These are phyloP conservation scores for Rhinichthys osculus DNA, from an alignment of 2,797 vertebrate genomes.

Conservation along the genomic window DNA sequence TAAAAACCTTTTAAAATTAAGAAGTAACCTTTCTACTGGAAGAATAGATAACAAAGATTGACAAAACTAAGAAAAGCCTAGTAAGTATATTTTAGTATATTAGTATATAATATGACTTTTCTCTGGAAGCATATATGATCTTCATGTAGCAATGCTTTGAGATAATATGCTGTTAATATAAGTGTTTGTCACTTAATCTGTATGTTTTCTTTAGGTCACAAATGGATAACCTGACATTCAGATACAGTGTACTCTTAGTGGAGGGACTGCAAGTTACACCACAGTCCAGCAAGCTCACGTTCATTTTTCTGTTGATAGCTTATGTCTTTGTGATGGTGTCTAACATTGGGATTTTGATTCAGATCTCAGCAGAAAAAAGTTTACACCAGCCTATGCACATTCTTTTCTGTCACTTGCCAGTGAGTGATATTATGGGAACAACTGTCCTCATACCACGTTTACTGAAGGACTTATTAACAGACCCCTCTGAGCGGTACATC, in stretches of 20 bases:
- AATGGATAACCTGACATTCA: constrained; percentile 66
- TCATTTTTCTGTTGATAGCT: constrained; percentile 59
- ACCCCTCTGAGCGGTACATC: constrained; percentile 48
- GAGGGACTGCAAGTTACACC: constrained; percentile 62
- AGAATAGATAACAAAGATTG: not conserved
- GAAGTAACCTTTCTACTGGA: no score
- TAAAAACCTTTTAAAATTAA: no score
- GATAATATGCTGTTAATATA: not conserved
- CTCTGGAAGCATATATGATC: not conserved
- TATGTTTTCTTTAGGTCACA: not conserved
- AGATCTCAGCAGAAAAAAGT: constrained; percentile 59
- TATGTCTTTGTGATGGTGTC: constrained; percentile 59
- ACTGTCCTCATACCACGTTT: no score
- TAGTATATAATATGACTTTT: not conserved
- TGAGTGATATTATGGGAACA: constrained; percentile 66
- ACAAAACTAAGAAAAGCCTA: not conserved
- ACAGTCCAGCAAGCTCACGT: constrained; percentile 30
- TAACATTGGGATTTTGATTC: constrained; percentile 66
- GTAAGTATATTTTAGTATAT: not conserved
- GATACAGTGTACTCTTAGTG: constrained; percentile 47
- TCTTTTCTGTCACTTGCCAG: constrained; percentile 80
- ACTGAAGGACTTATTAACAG: not conserved
- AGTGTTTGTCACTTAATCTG: no score
- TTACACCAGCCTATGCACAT: constrained; percentile 85
- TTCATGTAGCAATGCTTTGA: not conserved